Evolutionary conservation across 1,140 invertebrate species (phyloP).

Genomic region (Sesamia nonagrioides): DNA sequence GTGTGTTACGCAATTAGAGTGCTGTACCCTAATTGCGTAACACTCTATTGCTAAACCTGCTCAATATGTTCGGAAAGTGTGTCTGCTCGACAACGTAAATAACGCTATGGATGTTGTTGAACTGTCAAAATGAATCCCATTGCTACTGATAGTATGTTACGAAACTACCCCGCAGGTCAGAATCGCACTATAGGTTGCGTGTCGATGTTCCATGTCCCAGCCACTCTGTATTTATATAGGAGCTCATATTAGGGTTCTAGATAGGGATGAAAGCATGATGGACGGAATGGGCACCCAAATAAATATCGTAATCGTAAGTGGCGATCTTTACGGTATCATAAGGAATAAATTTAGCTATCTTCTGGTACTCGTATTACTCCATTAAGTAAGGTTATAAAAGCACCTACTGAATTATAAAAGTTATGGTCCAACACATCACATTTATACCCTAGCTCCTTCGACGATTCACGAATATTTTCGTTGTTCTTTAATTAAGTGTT

Average conservation of each 20-base stretch:
- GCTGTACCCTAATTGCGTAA: too few species aligned
- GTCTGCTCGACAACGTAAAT: too few species aligned
- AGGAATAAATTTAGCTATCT: constrained; percentile 44
- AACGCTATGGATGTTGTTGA: too few species aligned
- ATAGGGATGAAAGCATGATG: constrained; percentile 43
- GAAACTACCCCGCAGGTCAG: too few species aligned
- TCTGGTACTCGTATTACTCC: constrained; percentile 30
- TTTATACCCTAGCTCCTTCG: not conserved
- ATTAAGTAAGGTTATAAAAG: constrained; percentile 36
- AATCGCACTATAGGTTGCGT: too few species aligned
- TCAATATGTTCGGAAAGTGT: too few species aligned
- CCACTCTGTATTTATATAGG: not conserved
- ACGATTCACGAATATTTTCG: not conserved
- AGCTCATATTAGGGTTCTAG: constrained; percentile 14
- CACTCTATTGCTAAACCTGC: too few species aligned
- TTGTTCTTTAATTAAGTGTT: too few species aligned
- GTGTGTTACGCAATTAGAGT: too few species aligned
- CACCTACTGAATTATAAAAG: constrained; percentile 27
- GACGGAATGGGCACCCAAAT: constrained; percentile 39
- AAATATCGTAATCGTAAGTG: constrained; percentile 40
- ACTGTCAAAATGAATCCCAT: too few species aligned
- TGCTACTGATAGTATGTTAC: too few species aligned
- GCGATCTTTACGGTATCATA: constrained; percentile 43
- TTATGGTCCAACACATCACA: constrained; percentile 25
- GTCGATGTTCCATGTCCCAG: too few species aligned